Conservation (phyloP, 2,888 invertebrate genomes). For the Ochlodes sylvanus region DNA sequence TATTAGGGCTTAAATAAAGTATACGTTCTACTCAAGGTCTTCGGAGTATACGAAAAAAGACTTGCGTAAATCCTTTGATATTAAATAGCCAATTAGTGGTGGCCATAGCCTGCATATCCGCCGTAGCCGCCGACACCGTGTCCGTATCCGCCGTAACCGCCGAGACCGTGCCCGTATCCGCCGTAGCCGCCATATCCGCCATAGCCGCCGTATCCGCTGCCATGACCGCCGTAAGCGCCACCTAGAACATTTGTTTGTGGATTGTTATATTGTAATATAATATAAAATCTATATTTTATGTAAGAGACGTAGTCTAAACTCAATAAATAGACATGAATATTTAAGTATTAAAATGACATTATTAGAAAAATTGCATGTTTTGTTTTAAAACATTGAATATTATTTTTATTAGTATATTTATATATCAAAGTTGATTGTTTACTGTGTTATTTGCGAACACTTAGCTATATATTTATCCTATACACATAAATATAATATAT, state of each 20-base stretch:
- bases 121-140: conserved; percentile 47
- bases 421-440: too few relatives aligned
- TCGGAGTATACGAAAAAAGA: conserved; percentile 9
- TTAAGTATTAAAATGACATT: too few relatives aligned
- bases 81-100: conserved; percentile 55
- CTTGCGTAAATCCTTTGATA: background rate
- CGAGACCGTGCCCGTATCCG: conserved; percentile 54
- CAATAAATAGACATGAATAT: too few relatives aligned
- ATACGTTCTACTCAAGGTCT: conserved; percentile 9
- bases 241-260: background rate
- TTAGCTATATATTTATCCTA: too few relatives aligned
- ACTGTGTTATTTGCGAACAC: too few relatives aligned
- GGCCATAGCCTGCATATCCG: conserved; percentile 51
- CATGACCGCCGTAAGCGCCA: conserved; percentile 33
- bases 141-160: conserved; percentile 48
- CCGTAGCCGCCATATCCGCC: conserved; percentile 43
- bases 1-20: conserved; percentile 17
- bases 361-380: too few relatives aligned
- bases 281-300: too few relatives aligned
- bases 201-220: conserved; percentile 47
- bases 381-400: too few relatives aligned
- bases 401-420: too few relatives aligned
- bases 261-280: too few relatives aligned
- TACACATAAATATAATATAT: too few relatives aligned
- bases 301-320: too few relatives aligned